These are phyloP conservation scores for Scalopus aquaticus DNA, from an alignment of 2,113 vertebrate genomes.

Conservation along the genomic window DNA sequence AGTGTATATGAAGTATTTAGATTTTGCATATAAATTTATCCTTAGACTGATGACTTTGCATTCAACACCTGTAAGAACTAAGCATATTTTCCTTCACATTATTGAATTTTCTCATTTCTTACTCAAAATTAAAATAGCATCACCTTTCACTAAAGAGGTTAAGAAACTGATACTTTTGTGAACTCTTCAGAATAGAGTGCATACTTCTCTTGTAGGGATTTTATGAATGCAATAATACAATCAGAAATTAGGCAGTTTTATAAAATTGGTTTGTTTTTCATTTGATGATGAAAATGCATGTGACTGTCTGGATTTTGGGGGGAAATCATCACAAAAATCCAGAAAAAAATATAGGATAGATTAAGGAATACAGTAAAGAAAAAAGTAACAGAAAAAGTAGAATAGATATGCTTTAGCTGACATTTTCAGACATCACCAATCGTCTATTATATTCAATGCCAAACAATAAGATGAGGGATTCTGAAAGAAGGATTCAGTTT, in stretches of 20 bases:
- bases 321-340: neutral
- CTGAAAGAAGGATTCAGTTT: slow-evolving; percentile 9
- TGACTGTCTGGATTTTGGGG: slow-evolving; percentile 38
- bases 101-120: slow-evolving; percentile 37
- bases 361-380: slow-evolving; percentile 27
- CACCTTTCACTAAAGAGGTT: neutral
- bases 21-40: slow-evolving; percentile 31
- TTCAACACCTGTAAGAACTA: slow-evolving; percentile 18
- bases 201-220: slow-evolving; percentile 20
- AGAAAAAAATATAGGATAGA: neutral
- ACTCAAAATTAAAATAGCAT: slow-evolving; percentile 23
- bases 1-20: slow-evolving; percentile 30
- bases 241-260: neutral
- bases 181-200: neutral
- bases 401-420: neutral
- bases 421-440: neutral
- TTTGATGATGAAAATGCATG: slow-evolving; percentile 54
- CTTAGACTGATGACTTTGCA: neutral
- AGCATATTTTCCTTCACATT: neutral
- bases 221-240: slow-evolving; percentile 46
- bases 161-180: slow-evolving; percentile 4
- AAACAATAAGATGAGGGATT: neutral
- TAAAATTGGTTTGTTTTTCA: slow-evolving; percentile 44
- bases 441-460: neutral
- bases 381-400: neutral